Conservation (phyloP, 2,113 vertebrate species). For the Chloropsis hardwickii region DNA sequence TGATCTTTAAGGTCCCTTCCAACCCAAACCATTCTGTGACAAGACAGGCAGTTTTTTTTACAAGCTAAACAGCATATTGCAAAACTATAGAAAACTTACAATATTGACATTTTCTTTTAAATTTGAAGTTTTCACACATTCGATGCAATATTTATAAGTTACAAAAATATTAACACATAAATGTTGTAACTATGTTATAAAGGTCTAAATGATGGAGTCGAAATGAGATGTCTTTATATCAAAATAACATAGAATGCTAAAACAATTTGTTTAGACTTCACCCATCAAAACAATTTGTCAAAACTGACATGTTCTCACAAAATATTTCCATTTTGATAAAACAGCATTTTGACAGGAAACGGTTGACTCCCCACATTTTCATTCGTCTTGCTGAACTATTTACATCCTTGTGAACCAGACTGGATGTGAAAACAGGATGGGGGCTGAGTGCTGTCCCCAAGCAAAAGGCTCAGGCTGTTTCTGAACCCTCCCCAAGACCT, state of each 20-base stretch:
- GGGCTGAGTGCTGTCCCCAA: background rate
- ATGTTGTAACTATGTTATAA: slow-evolving; percentile 1
- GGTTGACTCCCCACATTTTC: background rate
- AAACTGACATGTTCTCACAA: slow-evolving; percentile 34
- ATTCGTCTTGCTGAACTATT: background rate
- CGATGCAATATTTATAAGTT: background rate
- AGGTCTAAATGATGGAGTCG: slow-evolving; percentile 32
- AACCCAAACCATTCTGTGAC: background rate
- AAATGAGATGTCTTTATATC: slow-evolving; percentile 53
- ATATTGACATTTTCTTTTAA: background rate
- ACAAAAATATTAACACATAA: background rate
- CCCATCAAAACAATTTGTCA: slow-evolving; percentile 62
- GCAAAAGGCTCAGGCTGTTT: background rate
- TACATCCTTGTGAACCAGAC: background rate
- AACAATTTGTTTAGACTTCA: slow-evolving; percentile 63
- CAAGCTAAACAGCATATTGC: background rate
- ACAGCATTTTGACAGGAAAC: slow-evolving; percentile 47
- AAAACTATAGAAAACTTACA: background rate
- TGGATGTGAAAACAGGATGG: background rate
- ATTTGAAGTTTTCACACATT: background rate
- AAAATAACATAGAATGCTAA: slow-evolving; percentile 25
- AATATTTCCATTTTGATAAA: slow-evolving; percentile 60
- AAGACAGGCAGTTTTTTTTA: background rate
- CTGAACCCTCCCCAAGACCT: background rate
- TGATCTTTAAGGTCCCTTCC: background rate